Evolutionary conservation across 2,113 vertebrate genomes (phyloP), one percentile per base, ranked within the genome.

Genomic region (Saccopteryx bilineata): DNA sequence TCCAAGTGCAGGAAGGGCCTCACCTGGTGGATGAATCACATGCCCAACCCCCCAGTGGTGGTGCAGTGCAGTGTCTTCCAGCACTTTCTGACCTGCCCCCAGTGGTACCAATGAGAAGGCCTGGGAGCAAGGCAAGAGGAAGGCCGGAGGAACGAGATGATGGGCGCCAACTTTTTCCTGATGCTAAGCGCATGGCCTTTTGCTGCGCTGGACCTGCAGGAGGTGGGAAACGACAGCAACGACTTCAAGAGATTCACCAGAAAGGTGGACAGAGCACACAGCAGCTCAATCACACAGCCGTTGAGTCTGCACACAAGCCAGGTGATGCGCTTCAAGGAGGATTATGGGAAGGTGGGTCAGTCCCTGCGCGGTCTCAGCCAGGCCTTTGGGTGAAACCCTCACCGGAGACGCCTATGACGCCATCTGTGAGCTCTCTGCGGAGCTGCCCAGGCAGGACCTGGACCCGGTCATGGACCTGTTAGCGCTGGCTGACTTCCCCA

Each of bases 21-120:
- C 75, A 98, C 99, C 0, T 99, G 99, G 99, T 99, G 99, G 99
- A 99, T 99, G 99, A 99, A 99, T 98, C 99, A 99, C 97, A 99
- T 99, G 99, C 99, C 99, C 97, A 99, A 99, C 96, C 99, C 99
- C 97, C 99, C 99, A 0, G 99, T 99, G 81, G 98, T 99, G 96
- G 98, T 99, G 23, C 98, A 98, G 94, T 99, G 99, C 0, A 99
- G 99, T 12, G 99, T 99, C 52, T 99, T 99, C 98, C 99, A 99
- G 97, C 99, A 99, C 97, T 99, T 99, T 97, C 98, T 99, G 80
- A 99, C 98, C 72, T 99, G 99, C 96, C 98, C 39, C 98, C 68
- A 98, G 98, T 97, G 98, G 98, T 97, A 98, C 99, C 0, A 99
- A 99, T 0, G 99, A 99, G 98, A 99, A 99, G 97, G 98, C 99